Percentiles rank a stretch among this genome's conserved stretches.
phyloP scores from a whole-genome alignment of 2,113 vertebrate genomes.

The Lampris incognitus region DNA sequence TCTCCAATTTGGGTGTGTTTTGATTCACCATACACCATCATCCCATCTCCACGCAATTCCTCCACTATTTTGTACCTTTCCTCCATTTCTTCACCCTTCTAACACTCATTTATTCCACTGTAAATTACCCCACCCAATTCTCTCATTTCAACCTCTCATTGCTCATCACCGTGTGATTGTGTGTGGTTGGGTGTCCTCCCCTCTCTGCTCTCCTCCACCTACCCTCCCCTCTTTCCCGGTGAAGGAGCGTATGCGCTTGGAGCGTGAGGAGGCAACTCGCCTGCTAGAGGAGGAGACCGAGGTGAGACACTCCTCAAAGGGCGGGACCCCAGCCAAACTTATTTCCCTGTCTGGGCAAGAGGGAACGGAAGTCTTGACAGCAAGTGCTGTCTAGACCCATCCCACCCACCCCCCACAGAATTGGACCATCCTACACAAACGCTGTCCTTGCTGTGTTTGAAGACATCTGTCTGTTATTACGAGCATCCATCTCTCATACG shows the following conservation, averaged over 20 bases:
- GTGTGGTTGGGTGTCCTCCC: constrained; percentile 61
- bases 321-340: constrained; percentile 43
- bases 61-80: constrained; percentile 2
- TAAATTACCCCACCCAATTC: constrained; percentile 16
- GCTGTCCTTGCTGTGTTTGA: background rate
- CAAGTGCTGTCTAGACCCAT: constrained; percentile 3
- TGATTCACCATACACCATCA: constrained; percentile 57
- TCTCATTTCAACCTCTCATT: constrained; percentile 34
- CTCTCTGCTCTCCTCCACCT: constrained; percentile 29
- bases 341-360: constrained; percentile 23
- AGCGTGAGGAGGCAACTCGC: constrained; percentile 88
- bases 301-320: constrained; percentile 82
- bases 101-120: constrained; percentile 22
- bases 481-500: background rate
- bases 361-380: constrained; percentile 1
- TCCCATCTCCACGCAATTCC: constrained; percentile 47
- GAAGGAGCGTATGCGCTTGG: constrained; percentile 91
- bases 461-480: background rate
- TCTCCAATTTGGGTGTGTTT: constrained; percentile 59
- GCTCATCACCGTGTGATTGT: constrained; percentile 42
- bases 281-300: constrained; percentile 89
- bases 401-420: background rate
- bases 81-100: background rate
- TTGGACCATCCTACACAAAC: background rate
- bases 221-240: constrained; percentile 68